Evolutionary conservation across 2,113 vertebrate genomes (phyloP), one percentile per base, ranked within the genome.

Genomic region (Nesogale talazaci): DNA sequence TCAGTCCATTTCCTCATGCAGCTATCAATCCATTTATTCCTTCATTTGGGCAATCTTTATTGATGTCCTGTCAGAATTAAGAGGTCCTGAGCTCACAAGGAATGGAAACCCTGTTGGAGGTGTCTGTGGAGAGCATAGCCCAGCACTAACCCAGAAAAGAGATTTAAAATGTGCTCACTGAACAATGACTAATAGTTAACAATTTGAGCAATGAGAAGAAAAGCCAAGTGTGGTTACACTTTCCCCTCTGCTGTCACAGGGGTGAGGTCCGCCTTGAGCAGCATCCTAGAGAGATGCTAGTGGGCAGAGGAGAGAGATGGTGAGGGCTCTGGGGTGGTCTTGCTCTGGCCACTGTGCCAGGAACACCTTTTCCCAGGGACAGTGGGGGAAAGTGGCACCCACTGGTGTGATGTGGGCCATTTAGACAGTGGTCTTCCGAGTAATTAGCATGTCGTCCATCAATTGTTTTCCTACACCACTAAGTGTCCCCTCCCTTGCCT

Each of bases 381-480:
- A 27, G 16, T 63, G 38, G 81, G 78, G 38, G 56, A 29, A 59
- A 46, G 12, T 2, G 61, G 20, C 6, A 12, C 38, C 83, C n/a
- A 46, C 83, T 5, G 3, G 80, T 34, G 84, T 77, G 86, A 25
- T 3, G 29, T 63, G 0, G 0, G 82, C n/a, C 84, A 46, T 67
- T 38, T 83, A 61, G 4, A 57, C 84, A 29, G 16, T 10, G 8
- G 79, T 89, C 90, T 88, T 87, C 61, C 38, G 57, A 84, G 92
- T 93, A 89, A 86, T 31, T 91, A 38, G 63, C 56, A 7, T 88
- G 69, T 77, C 89, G 3, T 80, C 82, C 84, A 36, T n/a, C 72
- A 81, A 38, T n/a, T 93, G 61, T 92, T 95, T 96, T 91, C 42
- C 75, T 75, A 90, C 34, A 76, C 81, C 91, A 77, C 40, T 86